Evolutionary conservation across 1,140 invertebrate genomes (phyloP), one percentile per base, ranked within the genome.

Genomic region (Drosophila sproati): DNA sequence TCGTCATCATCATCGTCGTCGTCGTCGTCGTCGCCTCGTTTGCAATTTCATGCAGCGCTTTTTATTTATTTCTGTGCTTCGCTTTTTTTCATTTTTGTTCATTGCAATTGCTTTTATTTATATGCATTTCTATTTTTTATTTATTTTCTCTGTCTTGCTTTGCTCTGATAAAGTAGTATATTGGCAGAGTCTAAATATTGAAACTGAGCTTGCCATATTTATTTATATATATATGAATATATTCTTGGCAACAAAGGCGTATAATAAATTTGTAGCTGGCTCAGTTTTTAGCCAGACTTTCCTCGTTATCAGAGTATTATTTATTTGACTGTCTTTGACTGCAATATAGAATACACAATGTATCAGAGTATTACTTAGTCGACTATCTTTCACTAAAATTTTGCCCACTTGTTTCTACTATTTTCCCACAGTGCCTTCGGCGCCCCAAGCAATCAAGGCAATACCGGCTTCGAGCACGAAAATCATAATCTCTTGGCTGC

Each of bases 401-500:
- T 47, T 64, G n/a, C 62, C 52, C 59, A 71, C 51, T 57, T 67
- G 29, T 51, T 35, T 31, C 28, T 54, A 77, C 73, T 81, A 43
- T 64, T 69, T 52, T 41, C 51, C 54, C 74, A 66, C 91, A 96
- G 95, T 98, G 73, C 98, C 98, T 48, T 96, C 96, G 72, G 94
- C 96, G 41, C 98, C 98, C 47, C 96, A 96, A 3, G 95, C 96
- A 77, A 97, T 98, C 48, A 98, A 98, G 93, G 97, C 97, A 1
- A 95, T 97, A 37, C 95, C 97, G 8, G 97, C 96, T 69, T 97
- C 96, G 34, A 93, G 95, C 35, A 96, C 96, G 72, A 97, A 97
- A 89, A 96, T 98, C 63, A 93, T 98, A 32, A 95, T 98, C 6
- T 97, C 97, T 5, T 99, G 98, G 97, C 93, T 96, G 78, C 96